A percentile compares a stretch with the other conserved stretches of the same genome.
Evolutionary conservation across 2,113 vertebrate genomes (phyloP).

Genomic region (Lynx canadensis): DNA sequence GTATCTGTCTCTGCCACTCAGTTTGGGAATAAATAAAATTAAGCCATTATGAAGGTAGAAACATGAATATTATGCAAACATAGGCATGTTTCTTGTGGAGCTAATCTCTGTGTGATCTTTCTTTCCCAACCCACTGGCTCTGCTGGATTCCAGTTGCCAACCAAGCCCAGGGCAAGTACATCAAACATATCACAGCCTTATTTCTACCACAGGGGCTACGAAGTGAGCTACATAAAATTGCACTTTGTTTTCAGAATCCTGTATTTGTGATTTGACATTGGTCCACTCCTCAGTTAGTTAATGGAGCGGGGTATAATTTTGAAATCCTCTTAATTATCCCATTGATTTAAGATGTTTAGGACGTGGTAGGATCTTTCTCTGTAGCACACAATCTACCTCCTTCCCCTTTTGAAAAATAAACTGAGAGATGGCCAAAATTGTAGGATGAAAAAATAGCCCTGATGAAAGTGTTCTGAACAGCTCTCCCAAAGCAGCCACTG

Average conservation of each 20-base stretch:
- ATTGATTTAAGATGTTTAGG: background rate
- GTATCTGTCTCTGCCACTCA: background rate
- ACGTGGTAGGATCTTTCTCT: background rate
- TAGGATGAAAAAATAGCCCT: slow-evolving; percentile 43
- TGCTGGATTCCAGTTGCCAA: background rate
- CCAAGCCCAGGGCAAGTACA: background rate
- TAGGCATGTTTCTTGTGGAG: background rate
- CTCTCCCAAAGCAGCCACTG: background rate
- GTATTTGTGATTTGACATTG: slow-evolving; percentile 27
- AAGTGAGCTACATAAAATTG: background rate
- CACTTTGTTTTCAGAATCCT: slow-evolving; percentile 32
- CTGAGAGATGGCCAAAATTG: slow-evolving; percentile 19
- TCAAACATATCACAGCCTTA: background rate
- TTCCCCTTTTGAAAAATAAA: slow-evolving; percentile 21
- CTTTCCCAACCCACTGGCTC: background rate
- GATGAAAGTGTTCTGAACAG: slow-evolving; percentile 43
- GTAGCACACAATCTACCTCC: background rate
- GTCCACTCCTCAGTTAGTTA: background rate
- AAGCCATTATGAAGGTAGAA: background rate
- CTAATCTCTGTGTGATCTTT: slow-evolving; percentile 43
- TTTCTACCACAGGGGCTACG: background rate
- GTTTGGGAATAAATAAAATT: slow-evolving; percentile 3
- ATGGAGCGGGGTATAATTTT: background rate
- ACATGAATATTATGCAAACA: background rate
- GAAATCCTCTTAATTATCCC: slow-evolving; percentile 33